These are phyloP conservation scores for Cartodere bifasciata DNA, from an alignment of 2,888 invertebrate genomes.

Conservation along the genomic window DNA sequence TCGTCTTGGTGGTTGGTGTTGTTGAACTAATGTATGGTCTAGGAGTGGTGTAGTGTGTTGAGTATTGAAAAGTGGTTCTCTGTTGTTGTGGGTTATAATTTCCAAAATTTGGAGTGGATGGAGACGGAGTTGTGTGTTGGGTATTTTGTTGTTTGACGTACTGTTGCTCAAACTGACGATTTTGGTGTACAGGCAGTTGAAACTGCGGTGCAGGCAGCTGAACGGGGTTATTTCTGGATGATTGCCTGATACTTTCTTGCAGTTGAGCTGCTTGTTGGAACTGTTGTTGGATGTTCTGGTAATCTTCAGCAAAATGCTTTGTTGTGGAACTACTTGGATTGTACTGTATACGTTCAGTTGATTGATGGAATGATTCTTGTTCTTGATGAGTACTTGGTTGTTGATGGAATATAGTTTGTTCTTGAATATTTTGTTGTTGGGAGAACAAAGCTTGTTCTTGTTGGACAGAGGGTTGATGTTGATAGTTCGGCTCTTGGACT, in stretches of 20 bases:
- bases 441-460: constrained; percentile 12
- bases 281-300: constrained; percentile 10
- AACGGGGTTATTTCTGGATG: constrained; percentile 25
- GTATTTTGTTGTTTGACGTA: constrained; percentile 33
- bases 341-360: constrained; percentile 14
- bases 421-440: constrained; percentile 10
- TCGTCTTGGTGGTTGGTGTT: constrained; percentile 34
- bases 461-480: constrained; percentile 17
- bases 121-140: constrained; percentile 21
- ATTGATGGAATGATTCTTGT: constrained; percentile 7
- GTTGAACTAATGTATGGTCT: constrained; percentile 8
- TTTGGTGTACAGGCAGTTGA: constrained; percentile 15
- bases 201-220: constrained; percentile 11
- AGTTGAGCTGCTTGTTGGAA: constrained; percentile 15
- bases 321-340: constrained; percentile 12
- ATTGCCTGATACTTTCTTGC: constrained; percentile 24
- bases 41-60: too few relatives aligned
- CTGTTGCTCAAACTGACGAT: constrained; percentile 15
- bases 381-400: constrained; percentile 6
- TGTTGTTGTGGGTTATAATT: constrained; percentile 1
- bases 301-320: constrained; percentile 1
- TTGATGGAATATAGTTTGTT: constrained; percentile 7
- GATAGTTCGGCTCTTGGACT: constrained; percentile 31
- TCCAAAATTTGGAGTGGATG: constrained; percentile 5
- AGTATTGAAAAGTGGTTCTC: background rate